These are phyloP conservation scores for Iselma pallidipennis DNA, from an alignment of 2,888 invertebrate species.

Conservation along the genomic window DNA sequence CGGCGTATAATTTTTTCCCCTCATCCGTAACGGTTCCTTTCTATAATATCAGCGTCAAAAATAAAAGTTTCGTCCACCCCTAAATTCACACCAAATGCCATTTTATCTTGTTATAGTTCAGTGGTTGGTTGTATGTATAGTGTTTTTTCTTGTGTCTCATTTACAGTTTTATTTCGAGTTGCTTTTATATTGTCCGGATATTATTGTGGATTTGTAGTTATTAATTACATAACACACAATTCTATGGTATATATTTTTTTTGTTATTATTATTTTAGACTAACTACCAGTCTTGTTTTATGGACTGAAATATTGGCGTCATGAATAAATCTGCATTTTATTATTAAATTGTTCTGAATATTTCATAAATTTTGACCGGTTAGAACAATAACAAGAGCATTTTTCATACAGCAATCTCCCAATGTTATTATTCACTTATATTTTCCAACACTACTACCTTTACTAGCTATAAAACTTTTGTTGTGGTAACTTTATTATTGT, in stretches of 20 bases:
- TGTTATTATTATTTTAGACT: background rate
- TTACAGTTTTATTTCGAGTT: background rate
- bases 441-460: conserved; percentile 1
- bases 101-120: background rate
- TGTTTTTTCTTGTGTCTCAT: background rate
- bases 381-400: conserved; percentile 10
- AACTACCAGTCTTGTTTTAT: conserved; percentile 1
- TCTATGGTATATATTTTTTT: background rate
- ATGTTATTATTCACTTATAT: conserved; percentile 5
- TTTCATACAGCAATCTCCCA: conserved; percentile 8
- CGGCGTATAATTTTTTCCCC: background rate
- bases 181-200: background rate
- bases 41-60: background rate
- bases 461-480: conserved; percentile 6
- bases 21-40: background rate
- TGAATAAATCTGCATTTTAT: conserved; percentile 25
- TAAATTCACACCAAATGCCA: background rate
- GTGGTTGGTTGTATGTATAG: background rate
- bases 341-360: conserved; percentile 20
- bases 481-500: conserved; percentile 2
- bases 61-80: background rate
- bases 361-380: conserved; percentile 21
- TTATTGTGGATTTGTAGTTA: conserved; percentile 4
- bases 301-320: conserved; percentile 15
- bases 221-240: conserved; percentile 3